These are phyloP conservation scores for Thaumatotibia leucotreta DNA, from an alignment of 1,140 invertebrate genomes.

Conservation along the genomic window DNA sequence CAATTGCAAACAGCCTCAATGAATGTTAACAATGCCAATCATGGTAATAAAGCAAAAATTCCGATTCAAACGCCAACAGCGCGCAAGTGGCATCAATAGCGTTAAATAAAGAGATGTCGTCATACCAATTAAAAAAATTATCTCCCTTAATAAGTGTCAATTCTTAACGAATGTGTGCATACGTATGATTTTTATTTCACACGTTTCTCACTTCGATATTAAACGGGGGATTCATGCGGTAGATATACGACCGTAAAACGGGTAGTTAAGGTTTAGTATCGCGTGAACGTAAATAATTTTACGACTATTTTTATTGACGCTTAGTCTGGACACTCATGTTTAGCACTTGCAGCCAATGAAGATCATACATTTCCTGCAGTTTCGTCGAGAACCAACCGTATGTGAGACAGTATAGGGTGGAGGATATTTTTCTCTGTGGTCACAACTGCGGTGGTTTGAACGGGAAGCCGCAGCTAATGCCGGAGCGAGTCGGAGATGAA, in stretches of 20 bases:
- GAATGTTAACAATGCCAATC: constrained; percentile 49
- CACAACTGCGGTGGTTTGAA: constrained; percentile 22
- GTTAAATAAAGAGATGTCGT: constrained; percentile 71
- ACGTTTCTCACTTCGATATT: constrained; percentile 45
- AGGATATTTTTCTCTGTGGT: constrained; percentile 12
- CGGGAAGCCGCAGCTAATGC: constrained; percentile 37
- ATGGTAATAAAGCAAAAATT: constrained; percentile 55
- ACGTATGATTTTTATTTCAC: constrained; percentile 74
- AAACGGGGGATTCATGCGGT: constrained; percentile 9
- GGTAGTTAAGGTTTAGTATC: constrained; percentile 39
- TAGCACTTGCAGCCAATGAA: constrained; percentile 31
- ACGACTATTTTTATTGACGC: constrained; percentile 75
- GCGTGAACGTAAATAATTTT: constrained; percentile 41
- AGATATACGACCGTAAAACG: constrained; percentile 35
- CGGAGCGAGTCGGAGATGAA: constrained; percentile 65
- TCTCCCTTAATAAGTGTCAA: constrained; percentile 74
- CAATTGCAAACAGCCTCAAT: constrained; percentile 19
- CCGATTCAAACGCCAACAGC: constrained; percentile 63
- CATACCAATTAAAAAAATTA: constrained; percentile 75
- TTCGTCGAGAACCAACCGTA: constrained; percentile 34
- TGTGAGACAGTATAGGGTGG: constrained; percentile 23
- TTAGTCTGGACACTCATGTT: constrained; percentile 63
- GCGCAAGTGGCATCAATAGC: constrained; percentile 43
- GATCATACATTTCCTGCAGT: constrained; percentile 29
- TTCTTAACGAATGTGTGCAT: constrained; percentile 75